These are phyloP conservation scores for Huso huso DNA, from an alignment of 2,797 vertebrate genomes.

Conservation along the genomic window DNA sequence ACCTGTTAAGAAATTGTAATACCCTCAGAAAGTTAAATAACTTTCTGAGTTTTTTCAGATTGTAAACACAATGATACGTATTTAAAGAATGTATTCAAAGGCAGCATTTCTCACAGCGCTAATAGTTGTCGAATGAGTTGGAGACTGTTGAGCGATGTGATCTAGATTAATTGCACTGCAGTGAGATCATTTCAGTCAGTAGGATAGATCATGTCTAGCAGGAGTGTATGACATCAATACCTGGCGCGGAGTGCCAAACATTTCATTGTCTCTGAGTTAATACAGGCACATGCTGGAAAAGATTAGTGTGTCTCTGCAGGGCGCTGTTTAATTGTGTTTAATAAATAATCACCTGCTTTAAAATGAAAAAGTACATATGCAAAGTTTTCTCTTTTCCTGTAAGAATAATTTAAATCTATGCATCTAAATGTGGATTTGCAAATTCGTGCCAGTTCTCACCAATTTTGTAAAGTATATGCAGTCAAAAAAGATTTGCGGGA, in stretches of 20 bases:
- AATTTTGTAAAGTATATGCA: too few relatives aligned
- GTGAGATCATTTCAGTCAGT: conserved; percentile 54
- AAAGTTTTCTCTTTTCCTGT: too few relatives aligned
- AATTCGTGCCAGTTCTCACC: too few relatives aligned
- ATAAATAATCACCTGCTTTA: conserved; percentile 25
- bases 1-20: too few relatives aligned
- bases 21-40: too few relatives aligned
- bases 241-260: conserved; percentile 36
- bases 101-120: background rate
- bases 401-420: too few relatives aligned
- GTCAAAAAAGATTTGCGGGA: too few relatives aligned
- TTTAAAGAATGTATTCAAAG: background rate
- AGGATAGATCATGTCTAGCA: conserved; percentile 43
- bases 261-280: conserved; percentile 46
- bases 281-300: conserved; percentile 30
- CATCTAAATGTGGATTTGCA: too few relatives aligned
- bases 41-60: background rate
- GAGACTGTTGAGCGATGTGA: conserved; percentile 18
- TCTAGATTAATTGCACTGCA: conserved; percentile 28
- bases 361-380: too few relatives aligned
- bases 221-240: conserved; percentile 41
- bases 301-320: conserved; percentile 20
- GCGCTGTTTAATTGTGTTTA: conserved; percentile 33
- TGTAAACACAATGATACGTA: background rate
- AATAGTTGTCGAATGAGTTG: background rate